These are phyloP conservation scores for Ochropleura plecta DNA, from an alignment of 2,888 invertebrate genomes.

Conservation along the genomic window DNA sequence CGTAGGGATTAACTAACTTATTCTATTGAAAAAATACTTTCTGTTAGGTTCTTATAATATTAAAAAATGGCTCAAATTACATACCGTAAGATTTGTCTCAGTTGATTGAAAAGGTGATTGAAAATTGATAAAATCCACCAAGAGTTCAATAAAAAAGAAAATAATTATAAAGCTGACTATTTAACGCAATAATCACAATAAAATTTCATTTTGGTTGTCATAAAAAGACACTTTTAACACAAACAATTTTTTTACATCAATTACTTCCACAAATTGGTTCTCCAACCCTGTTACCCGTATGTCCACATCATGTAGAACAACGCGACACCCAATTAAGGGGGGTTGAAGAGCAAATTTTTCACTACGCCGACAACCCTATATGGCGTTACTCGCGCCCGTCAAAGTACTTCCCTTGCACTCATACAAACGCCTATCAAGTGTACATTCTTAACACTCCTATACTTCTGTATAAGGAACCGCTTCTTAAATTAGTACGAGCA, in stretches of 20 bases:
- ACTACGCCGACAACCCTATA: constrained; percentile 86
- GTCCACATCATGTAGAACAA: constrained; percentile 73
- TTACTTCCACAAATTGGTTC: constrained; percentile 9
- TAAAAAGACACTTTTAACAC: background rate
- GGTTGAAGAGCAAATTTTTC: constrained; percentile 90
- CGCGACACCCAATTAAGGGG: constrained; percentile 88
- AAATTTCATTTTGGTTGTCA: background rate
- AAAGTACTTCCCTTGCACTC: constrained; percentile 82
- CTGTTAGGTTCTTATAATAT: background rate
- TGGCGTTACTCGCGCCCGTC: constrained; percentile 85
- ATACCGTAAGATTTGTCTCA: background rate
- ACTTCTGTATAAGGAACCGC: constrained; percentile 88
- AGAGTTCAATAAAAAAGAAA: background rate
- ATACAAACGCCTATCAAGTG: constrained; percentile 90
- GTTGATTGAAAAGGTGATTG: background rate
- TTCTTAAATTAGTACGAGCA: constrained; percentile 87
- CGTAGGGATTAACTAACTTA: background rate
- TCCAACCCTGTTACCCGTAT: constrained; percentile 26
- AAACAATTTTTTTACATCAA: background rate
- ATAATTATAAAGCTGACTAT: background rate
- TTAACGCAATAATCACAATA: background rate
- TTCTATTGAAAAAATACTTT: background rate
- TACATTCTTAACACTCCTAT: constrained; percentile 85
- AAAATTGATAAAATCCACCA: background rate
- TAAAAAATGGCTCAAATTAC: background rate